These are phyloP conservation scores for Spisula subtruncata DNA, from an alignment of 2,888 invertebrate genomes.

Conservation along the genomic window DNA sequence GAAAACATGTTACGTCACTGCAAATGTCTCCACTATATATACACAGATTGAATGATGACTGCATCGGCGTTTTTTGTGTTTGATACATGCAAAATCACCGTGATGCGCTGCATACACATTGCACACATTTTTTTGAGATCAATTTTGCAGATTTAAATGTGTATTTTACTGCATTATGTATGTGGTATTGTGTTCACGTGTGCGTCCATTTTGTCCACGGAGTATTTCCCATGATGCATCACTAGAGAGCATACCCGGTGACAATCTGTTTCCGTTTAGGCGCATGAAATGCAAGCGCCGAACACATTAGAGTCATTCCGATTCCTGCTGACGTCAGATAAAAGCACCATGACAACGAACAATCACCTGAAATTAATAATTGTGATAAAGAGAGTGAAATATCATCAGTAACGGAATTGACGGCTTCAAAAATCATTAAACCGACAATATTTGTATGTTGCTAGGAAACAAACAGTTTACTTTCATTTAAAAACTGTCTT, in stretches of 20 bases:
- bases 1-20: too few species aligned
- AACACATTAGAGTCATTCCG: constrained; percentile 75
- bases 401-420: too few species aligned
- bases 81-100: too few species aligned
- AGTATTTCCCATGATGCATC: not conserved
- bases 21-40: too few species aligned
- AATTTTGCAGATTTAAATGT: not conserved
- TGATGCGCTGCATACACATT: too few species aligned
- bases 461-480: too few species aligned
- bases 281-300: constrained; percentile 66
- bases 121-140: not conserved
- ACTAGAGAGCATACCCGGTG: constrained; percentile 62
- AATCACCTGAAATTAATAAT: constrained; percentile 77
- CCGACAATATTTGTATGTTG: too few species aligned
- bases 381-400: not conserved
- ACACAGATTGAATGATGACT: not conserved
- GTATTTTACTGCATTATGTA: not conserved
- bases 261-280: constrained; percentile 70
- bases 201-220: not conserved
- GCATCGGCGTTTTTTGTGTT: not conserved
- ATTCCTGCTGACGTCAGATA: constrained; percentile 79
- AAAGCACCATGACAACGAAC: constrained; percentile 82
- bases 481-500: too few species aligned
- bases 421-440: too few species aligned
- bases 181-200: not conserved